Base-by-base conservation (phyloP, 2,113 vertebrate genomes). In the Leuciscus idus region DNA sequence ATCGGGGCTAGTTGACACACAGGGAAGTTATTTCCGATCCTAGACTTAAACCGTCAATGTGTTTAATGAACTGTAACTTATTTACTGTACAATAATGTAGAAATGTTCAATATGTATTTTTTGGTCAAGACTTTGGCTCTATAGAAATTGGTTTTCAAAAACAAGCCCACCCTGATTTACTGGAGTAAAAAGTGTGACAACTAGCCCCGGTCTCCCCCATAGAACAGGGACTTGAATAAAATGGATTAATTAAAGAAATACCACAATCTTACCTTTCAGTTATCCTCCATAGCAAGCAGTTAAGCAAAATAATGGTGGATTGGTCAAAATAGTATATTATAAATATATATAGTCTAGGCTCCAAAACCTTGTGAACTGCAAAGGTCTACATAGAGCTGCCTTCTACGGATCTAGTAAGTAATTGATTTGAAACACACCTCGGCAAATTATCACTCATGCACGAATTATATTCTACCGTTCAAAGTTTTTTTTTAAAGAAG, bases 241-340 rank as follows among this genome's bases (percentile, higher is more conserved):
- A 6, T 74, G 26, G 28, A 81, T 21, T 81, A 17, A 66, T 6
- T 15, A 43, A 6, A 83, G 28, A 83, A 83, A 83, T 72, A 26
- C 28, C 23, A 57, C 3, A 19, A 57, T 55, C 94, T 94, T 94
- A 95, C 95, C 94, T 95, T 84, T 88, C 30, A 83, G 75, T 85
- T 48, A 46, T 88, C 90, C 87, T 87, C 91, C 94, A 94, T 92
- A 94, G 94, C 91, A 85, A 90, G 94, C 94, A 92, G 89, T 89
- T 64, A 92, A 92, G 89, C 78, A 91, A 93, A 90, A 93, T 87
- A 92, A 81, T 91, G 59, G 84, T 39, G 87, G 88, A 93, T 92
- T 57, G 55, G 81, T 85, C 62, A 43, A 43, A 43, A 43, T 43
- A 43, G 43, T 43, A 43, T 43, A 9, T 43, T 43, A 43, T 43